phyloP scores from a whole-genome alignment of 2,113 vertebrate species.

The Phocoena sinus region DNA sequence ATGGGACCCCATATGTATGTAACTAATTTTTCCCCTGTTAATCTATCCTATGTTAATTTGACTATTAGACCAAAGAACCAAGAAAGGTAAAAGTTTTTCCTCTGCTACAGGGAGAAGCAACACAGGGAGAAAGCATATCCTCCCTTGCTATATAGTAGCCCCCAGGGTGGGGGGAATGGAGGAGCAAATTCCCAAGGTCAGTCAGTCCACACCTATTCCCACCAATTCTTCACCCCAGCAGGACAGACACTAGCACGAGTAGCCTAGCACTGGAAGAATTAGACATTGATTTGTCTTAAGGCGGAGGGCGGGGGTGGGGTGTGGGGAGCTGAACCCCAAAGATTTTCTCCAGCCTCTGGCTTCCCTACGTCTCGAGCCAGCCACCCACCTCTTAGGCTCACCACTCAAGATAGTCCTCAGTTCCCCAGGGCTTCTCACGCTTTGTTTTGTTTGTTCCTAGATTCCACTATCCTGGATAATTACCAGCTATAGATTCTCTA shows the following conservation, averaged over 20 bases:
- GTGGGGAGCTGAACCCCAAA: neutral
- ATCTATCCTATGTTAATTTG: neutral
- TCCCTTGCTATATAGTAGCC: neutral
- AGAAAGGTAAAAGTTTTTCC: neutral
- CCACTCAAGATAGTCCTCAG: neutral
- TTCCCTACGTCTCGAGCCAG: too few species aligned
- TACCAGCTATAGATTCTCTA: neutral
- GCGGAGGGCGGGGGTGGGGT: neutral
- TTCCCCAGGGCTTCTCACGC: neutral
- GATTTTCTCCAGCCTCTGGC: neutral
- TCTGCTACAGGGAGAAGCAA: neutral
- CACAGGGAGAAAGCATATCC: neutral
- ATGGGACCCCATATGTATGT: neutral
- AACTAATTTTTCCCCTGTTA: neutral
- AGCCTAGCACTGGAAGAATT: neutral
- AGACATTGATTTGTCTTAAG: neutral
- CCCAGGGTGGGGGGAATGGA: accelerated
- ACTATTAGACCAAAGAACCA: neutral
- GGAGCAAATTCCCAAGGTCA: neutral
- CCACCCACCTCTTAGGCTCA: neutral
- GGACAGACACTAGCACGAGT: neutral
- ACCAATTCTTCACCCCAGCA: neutral
- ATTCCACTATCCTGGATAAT: neutral
- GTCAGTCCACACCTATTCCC: neutral
- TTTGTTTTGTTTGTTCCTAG: neutral